phyloP scores from a whole-genome alignment of 2,797 vertebrate genomes.

The Falco novaeseelandiae region DNA sequence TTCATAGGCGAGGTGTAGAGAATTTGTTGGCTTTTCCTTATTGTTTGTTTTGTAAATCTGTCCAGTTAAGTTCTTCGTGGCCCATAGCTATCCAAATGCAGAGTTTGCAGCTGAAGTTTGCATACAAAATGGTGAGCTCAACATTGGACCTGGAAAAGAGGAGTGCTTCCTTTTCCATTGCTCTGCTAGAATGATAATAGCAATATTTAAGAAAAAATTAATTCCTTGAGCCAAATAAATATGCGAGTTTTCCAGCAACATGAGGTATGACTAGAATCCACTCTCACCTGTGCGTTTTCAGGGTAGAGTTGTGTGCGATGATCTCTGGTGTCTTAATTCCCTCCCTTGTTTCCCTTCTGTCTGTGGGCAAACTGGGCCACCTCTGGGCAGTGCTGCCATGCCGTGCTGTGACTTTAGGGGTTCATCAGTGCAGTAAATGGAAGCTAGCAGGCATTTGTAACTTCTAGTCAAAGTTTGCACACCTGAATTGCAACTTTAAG shows the following conservation, averaged over 20 bases:
- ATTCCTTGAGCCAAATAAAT: background rate
- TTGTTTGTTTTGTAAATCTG: background rate
- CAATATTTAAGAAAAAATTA: background rate
- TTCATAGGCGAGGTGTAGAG: background rate
- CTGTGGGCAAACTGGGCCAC: background rate
- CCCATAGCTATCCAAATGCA: background rate
- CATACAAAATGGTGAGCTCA: background rate
- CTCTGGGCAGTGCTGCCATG: fast-evolving
- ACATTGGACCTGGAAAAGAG: background rate
- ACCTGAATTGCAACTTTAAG: background rate
- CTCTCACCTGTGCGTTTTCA: fast-evolving
- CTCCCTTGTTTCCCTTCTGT: fast-evolving
- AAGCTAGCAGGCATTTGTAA: background rate
- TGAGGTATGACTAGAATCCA: background rate
- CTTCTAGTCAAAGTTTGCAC: background rate
- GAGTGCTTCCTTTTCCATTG: background rate
- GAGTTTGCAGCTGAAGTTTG: background rate
- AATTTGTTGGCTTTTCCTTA: background rate
- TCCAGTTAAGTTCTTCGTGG: background rate
- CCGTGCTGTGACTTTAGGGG: background rate
- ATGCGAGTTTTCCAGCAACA: fast-evolving
- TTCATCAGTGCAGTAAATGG: background rate
- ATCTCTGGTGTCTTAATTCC: background rate
- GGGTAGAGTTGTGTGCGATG: background rate
- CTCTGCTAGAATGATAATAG: background rate